Evolutionary conservation across 1,140 invertebrate genomes (phyloP), one percentile per base, ranked within the genome.

Genomic region (Zeugodacus cucurbitae): DNA sequence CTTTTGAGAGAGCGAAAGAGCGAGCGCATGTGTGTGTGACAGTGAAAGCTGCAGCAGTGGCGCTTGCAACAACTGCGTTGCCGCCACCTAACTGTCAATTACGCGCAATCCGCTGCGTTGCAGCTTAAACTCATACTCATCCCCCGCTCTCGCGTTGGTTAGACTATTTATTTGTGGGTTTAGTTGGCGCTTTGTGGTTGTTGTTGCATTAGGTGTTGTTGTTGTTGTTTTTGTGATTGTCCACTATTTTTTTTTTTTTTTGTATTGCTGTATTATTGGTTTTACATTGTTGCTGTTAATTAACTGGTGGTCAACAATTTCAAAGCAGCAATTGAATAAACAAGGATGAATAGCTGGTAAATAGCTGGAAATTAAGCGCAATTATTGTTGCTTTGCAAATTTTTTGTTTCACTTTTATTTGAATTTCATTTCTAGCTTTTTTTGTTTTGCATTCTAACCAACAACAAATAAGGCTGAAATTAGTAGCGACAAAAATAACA

Each of bases 291-390:
- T 82, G 74, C 74, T 54, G 74, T 48, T 82, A 82, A 82, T 82
- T 82, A 82, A 48, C 74, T 82, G 74, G 74, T 82, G 74, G 74
- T 82, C 74, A 82, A 48, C 74, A 82, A 82, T 82, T 82, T 82
- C 74, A 82, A 82, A 82, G 26, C 41, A 82, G 41, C 74, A 82
- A 82, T 82, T 82, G 74, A 82, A 82, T 82, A 82, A 82, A 82
- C 74, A 82, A 82, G 74, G 74, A 82, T 82, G 74, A 82, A 82
- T 82, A 82, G 74, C 26, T 54, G 44, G 11, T 29, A 48, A 82
- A 82, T 82, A 48, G 41, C 74, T 4, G 20, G 74, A 44, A 82
- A 82, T 82, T 34, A 82, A 82, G 26, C 26, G 74, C 7, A 26
- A 10, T 74, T 74, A n/a, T 41, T 44, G 14, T 41, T 54, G 48